Evolutionary conservation across 2,113 vertebrate genomes (phyloP).

Genomic region (Martes martes): DNA sequence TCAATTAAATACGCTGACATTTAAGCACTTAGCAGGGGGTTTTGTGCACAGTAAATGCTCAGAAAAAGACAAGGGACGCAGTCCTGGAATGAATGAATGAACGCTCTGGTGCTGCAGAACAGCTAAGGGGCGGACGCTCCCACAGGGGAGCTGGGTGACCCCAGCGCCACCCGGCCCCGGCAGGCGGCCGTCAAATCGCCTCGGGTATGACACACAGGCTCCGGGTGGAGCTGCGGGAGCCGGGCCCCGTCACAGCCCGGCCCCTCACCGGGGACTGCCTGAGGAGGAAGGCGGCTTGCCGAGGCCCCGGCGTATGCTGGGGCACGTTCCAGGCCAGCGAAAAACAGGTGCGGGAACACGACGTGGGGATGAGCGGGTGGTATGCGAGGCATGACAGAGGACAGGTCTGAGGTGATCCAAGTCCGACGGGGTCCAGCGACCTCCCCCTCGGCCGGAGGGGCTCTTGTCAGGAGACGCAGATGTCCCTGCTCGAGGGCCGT

Average conservation of each 20-base stretch:
- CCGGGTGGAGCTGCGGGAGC: background rate
- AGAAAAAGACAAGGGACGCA: background rate
- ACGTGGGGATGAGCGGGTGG: background rate
- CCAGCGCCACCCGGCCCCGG: background rate
- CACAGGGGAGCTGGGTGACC: background rate
- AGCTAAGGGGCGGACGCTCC: background rate
- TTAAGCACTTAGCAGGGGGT: background rate
- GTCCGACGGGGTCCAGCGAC: background rate
- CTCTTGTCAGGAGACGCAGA: fast-evolving
- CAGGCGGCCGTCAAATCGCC: too few relatives aligned
- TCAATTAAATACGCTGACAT: background rate
- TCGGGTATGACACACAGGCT: background rate
- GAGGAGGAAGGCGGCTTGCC: background rate
- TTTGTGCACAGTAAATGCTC: background rate
- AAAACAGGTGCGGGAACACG: background rate
- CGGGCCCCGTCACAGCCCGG: background rate
- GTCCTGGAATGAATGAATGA: background rate
- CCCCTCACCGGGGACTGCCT: background rate
- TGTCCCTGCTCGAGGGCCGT: fast-evolving
- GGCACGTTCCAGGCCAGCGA: background rate
- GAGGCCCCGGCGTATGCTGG: background rate
- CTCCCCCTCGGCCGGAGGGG: fast-evolving
- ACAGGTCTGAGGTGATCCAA: background rate
- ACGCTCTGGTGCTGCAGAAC: background rate
- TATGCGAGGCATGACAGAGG: background rate